phyloP scores from a whole-genome alignment of 2,888 invertebrate species.

The Drosophila prolongata region DNA sequence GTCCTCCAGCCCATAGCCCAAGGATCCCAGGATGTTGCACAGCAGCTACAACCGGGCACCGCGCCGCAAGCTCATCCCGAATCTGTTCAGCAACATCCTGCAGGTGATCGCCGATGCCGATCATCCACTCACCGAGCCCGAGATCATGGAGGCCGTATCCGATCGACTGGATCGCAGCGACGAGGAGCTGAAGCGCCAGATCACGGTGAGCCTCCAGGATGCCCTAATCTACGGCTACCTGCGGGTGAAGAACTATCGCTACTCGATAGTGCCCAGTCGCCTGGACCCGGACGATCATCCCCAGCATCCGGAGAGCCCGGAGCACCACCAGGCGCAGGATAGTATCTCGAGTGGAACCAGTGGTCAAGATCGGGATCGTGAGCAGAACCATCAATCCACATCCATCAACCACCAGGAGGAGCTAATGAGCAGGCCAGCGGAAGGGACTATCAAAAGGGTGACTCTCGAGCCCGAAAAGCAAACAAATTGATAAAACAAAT shows the following conservation, averaged over 20 bases:
- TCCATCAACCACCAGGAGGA: not conserved
- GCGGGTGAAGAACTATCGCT: slow-evolving; percentile 54
- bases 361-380: not conserved
- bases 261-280: slow-evolving; percentile 42
- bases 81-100: slow-evolving; percentile 55
- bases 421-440: no score
- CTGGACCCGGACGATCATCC: slow-evolving; percentile 23
- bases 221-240: slow-evolving; percentile 64
- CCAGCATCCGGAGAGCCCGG: not conserved
- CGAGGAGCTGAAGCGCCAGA: slow-evolving; percentile 65
- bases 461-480: not conserved
- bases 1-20: not conserved
- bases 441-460: not conserved
- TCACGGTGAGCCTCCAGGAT: slow-evolving; percentile 61
- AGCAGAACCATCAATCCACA: not conserved
- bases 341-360: slow-evolving; percentile 2
- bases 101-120: slow-evolving; percentile 60
- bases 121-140: slow-evolving; percentile 61
- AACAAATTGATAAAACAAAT: not conserved
- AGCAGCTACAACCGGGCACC: slow-evolving; percentile 64
- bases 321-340: not conserved
- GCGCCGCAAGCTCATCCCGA: slow-evolving; percentile 62
- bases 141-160: slow-evolving; percentile 59
- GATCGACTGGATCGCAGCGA: slow-evolving; percentile 58
- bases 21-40: slow-evolving; percentile 38